Evolutionary conservation across 2,797 vertebrate genomes (phyloP).

Genomic region (Lagothrix lagotricha): DNA sequence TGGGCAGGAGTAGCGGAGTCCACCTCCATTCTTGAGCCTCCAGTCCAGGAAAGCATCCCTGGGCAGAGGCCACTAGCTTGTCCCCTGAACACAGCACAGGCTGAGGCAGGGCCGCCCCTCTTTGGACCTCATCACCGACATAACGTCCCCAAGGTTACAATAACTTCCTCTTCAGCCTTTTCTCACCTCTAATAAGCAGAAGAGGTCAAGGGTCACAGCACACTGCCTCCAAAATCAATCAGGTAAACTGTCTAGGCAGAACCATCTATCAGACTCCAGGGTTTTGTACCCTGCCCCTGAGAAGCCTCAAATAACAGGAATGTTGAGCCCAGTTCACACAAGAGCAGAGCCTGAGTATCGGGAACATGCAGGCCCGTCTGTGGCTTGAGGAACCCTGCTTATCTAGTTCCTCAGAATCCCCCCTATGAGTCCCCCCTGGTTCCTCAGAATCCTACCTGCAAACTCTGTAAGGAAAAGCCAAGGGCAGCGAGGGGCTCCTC

Average conservation of each 20-base stretch:
- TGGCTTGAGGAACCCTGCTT: background rate
- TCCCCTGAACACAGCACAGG: background rate
- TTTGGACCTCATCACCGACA: background rate
- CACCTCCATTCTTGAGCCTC: background rate
- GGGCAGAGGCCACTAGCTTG: background rate
- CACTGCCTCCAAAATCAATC: background rate
- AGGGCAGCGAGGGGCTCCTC: background rate
- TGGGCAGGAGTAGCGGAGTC: background rate
- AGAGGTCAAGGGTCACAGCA: background rate
- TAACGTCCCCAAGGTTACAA: background rate
- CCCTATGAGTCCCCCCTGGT: background rate
- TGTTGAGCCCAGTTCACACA: background rate
- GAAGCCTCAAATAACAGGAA: background rate
- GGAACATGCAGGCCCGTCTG: background rate
- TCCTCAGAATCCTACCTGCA: background rate
- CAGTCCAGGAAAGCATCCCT: background rate
- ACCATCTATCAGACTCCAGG: background rate
- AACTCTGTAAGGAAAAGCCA: background rate
- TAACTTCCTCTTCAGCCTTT: background rate
- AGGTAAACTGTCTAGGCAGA: background rate
- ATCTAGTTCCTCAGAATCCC: background rate
- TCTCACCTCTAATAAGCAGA: background rate
- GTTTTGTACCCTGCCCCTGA: background rate
- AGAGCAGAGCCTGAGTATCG: background rate
- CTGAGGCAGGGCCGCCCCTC: background rate